Conservation (phyloP, 2,888 invertebrate genomes). For the Odontocolon sp. region DNA sequence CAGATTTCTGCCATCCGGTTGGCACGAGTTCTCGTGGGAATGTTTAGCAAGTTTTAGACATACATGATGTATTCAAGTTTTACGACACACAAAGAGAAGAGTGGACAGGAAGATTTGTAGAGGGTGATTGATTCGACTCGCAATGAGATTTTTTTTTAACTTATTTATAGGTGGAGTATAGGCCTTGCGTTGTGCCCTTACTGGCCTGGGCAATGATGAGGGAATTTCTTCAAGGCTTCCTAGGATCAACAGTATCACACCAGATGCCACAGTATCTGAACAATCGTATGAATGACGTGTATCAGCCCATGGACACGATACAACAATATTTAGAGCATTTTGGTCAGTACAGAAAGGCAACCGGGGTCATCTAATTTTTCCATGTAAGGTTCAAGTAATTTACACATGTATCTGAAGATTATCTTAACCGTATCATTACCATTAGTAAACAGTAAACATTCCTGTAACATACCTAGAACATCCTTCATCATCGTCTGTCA, state of each 20-base stretch:
- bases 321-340: conserved; percentile 98
- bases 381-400: neutral
- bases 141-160: neutral
- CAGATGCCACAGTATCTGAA: conserved; percentile 88
- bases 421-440: neutral
- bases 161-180: conserved; percentile 89
- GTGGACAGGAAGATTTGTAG: neutral
- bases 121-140: neutral
- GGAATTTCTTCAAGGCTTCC: conserved; percentile 95
- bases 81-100: conserved; percentile 8
- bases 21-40: conserved; percentile 45
- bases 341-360: conserved; percentile 91
- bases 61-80: conserved; percentile 5
- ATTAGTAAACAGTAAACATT: neutral
- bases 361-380: conserved; percentile 81
- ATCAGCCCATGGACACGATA: conserved; percentile 95
- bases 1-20: conserved; percentile 2
- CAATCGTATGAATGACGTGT: conserved; percentile 90
- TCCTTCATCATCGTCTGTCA: neutral
- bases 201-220: conserved; percentile 95
- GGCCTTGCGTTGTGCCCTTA: conserved; percentile 93
- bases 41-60: conserved; percentile 45
- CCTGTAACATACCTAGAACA: too few relatives aligned
- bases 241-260: conserved; percentile 89
- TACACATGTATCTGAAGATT: neutral